Evolutionary conservation across 2,888 invertebrate genomes (phyloP).

Genomic region (Meteorus colon): DNA sequence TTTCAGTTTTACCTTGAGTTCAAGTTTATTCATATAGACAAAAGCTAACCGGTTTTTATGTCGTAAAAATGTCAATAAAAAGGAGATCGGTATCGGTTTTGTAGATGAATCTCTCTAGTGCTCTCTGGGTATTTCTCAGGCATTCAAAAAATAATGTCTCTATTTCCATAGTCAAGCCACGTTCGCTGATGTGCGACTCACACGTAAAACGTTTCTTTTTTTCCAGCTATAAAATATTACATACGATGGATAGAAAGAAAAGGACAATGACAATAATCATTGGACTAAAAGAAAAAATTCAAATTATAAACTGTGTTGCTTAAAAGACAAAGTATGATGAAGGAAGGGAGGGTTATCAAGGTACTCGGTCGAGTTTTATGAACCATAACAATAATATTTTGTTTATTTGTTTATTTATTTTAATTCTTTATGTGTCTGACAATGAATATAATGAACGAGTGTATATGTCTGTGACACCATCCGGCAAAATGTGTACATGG

Average conservation of each 20-base stretch:
- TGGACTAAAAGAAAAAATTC: too few species aligned
- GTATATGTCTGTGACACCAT: background rate
- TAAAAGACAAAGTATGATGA: too few species aligned
- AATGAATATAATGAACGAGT: conserved; percentile 9
- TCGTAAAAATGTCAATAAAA: conserved; percentile 67
- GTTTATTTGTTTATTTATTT: background rate
- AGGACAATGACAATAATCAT: background rate
- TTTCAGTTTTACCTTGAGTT: conserved; percentile 5
- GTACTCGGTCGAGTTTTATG: too few species aligned
- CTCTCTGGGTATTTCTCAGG: conserved; percentile 56
- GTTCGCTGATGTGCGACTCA: background rate
- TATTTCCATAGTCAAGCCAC: conserved; percentile 62
- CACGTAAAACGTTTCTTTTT: background rate
- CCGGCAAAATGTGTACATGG: background rate
- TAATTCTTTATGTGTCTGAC: background rate
- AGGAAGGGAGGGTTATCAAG: too few species aligned
- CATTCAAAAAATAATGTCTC: conserved; percentile 64
- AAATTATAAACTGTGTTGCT: too few species aligned
- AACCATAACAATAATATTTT: background rate
- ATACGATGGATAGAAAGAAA: background rate
- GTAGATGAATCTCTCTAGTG: conserved; percentile 58
- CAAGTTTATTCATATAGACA: background rate
- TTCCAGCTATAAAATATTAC: background rate
- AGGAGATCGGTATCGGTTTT: conserved; percentile 69
- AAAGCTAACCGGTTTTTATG: conserved; percentile 18